These are phyloP conservation scores for Chlorodrepanis virens DNA, from an alignment of 2,113 vertebrate species.

Conservation along the genomic window DNA sequence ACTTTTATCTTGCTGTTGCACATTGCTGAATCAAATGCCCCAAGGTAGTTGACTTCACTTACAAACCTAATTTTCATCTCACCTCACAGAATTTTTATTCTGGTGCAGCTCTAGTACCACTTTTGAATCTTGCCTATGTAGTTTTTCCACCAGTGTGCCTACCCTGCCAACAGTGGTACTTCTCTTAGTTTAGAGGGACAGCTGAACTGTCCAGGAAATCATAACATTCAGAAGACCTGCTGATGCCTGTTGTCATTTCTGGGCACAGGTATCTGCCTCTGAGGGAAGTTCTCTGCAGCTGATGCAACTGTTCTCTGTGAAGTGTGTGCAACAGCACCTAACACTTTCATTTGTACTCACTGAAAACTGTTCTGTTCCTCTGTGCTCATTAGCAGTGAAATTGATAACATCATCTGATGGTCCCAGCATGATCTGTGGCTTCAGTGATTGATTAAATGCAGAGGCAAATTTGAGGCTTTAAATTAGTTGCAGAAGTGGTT, in stretches of 20 bases:
- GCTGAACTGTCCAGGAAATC: not conserved
- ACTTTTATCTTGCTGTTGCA: slow-evolving; percentile 51
- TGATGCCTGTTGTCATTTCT: not conserved
- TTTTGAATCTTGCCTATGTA: not conserved
- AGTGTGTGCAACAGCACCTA: not conserved
- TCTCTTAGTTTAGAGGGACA: not conserved
- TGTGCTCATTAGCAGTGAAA: not conserved
- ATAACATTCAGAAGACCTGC: not conserved
- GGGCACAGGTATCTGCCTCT: not conserved
- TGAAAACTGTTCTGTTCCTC: not conserved
- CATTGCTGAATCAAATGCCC: slow-evolving; percentile 18
- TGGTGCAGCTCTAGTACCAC: not conserved
- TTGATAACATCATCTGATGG: not conserved
- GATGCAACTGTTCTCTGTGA: not conserved
- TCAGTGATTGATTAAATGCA: not conserved
- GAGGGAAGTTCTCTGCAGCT: not conserved
- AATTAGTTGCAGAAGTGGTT: not conserved
- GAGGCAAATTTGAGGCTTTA: slow-evolving; percentile 1
- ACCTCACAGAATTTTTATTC: not conserved
- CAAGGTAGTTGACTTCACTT: not conserved
- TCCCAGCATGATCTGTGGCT: not conserved
- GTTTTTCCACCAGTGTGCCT: not conserved
- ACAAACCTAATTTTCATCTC: not conserved
- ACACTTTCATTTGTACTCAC: not conserved
- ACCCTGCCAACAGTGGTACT: not conserved